phyloP scores from a whole-genome alignment of 1,140 invertebrate genomes.

The Holotrichia oblita region DNA sequence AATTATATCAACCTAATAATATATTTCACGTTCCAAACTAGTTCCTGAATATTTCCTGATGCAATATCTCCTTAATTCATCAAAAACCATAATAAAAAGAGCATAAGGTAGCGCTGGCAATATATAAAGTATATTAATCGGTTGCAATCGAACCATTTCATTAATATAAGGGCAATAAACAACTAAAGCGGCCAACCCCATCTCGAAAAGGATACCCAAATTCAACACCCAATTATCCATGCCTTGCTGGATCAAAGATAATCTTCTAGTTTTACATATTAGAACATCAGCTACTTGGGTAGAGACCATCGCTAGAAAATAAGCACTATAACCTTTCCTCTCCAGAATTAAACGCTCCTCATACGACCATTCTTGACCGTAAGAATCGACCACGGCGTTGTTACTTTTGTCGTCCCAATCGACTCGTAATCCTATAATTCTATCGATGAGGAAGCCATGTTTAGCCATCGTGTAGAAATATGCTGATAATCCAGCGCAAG shows the following conservation, averaged over 20 bases:
- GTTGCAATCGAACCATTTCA: conserved; percentile 66
- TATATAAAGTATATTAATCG: conserved; percentile 73
- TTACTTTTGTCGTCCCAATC: conserved; percentile 80
- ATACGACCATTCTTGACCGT: conserved; percentile 82
- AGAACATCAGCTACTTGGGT: conserved; percentile 84
- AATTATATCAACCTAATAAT: conserved; percentile 69
- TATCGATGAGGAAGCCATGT: conserved; percentile 76
- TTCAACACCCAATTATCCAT: conserved; percentile 81
- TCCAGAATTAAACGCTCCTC: conserved; percentile 76
- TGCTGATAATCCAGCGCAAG: conserved; percentile 83
- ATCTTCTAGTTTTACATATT: conserved; percentile 82
- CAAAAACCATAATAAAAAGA: conserved; percentile 78
- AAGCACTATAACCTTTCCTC: conserved; percentile 81
- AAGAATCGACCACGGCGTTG: conserved; percentile 82
- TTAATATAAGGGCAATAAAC: conserved; percentile 78
- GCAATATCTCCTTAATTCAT: conserved; percentile 77
- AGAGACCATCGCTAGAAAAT: conserved; percentile 81
- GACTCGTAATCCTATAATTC: conserved; percentile 69
- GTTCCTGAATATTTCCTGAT: conserved; percentile 77
- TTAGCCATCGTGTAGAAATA: conserved; percentile 88
- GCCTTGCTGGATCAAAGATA: conserved; percentile 80
- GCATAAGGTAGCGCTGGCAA: conserved; percentile 79
- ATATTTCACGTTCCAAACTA: conserved; percentile 83
- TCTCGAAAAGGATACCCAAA: conserved; percentile 74
- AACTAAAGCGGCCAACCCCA: conserved; percentile 70